Conservation (phyloP, 1,140 invertebrate species). For the Zeugodacus cucurbitae region DNA sequence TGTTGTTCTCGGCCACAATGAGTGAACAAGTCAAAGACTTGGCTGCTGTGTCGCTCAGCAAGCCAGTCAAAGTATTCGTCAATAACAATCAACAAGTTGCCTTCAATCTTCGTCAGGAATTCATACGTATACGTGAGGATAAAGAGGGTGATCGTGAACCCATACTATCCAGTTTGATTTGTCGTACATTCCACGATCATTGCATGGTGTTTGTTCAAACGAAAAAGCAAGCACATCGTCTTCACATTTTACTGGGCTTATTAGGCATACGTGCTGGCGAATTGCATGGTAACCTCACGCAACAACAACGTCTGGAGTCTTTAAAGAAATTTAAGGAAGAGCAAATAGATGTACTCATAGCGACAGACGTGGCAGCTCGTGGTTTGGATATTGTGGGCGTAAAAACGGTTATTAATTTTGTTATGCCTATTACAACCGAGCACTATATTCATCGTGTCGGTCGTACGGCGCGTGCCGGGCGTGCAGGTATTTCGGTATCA, state of each 20-base stretch:
- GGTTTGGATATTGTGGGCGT: conserved; percentile 97
- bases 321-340: conserved; percentile 91
- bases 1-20: conserved; percentile 99
- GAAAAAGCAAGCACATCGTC: conserved; percentile 91
- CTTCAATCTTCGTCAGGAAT: conserved; percentile 95
- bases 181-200: conserved; percentile 91
- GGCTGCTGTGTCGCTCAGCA: conserved; percentile 88
- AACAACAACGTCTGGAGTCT: conserved; percentile 89
- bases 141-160: conserved; percentile 92
- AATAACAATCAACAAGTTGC: conserved; percentile 97
- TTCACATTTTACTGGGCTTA: conserved; percentile 91
- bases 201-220: conserved; percentile 97
- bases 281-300: conserved; percentile 94
- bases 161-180: conserved; percentile 89
- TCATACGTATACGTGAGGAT: conserved; percentile 84
- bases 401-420: conserved; percentile 96
- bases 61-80: conserved; percentile 93
- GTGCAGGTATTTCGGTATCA: conserved; percentile 90
- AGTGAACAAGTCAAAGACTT: conserved; percentile 96
- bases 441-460: conserved; percentile 97
- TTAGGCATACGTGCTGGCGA: conserved; percentile 89
- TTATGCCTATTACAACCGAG: conserved; percentile 92
- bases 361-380: conserved; percentile 96
- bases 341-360: conserved; percentile 90
- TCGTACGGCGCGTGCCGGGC: conserved; percentile 92